Conservation (phyloP, 2,888 invertebrate species). For the Tineola bisselliella region DNA sequence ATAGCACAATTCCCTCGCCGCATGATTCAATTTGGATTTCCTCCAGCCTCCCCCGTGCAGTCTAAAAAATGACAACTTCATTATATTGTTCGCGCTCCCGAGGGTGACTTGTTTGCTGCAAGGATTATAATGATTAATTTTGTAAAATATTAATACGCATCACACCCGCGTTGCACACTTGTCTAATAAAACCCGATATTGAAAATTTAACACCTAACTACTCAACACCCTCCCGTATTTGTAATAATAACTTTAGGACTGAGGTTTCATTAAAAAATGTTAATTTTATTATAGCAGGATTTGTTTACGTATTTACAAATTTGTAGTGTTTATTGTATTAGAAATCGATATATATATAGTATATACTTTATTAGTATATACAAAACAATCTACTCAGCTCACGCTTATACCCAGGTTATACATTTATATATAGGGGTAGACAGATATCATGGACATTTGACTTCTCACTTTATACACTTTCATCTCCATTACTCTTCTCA, state of each 20-base stretch:
- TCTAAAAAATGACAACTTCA: conserved; percentile 69
- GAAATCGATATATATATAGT: too few relatives aligned
- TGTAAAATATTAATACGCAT: conserved; percentile 65
- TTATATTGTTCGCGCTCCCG: conserved; percentile 62
- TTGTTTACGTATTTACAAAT: conserved; percentile 21
- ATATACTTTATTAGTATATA: too few relatives aligned
- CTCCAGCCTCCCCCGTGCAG: conserved; percentile 60
- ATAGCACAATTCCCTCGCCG: conserved; percentile 74
- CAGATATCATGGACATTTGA: too few relatives aligned
- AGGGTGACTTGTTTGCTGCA: conserved; percentile 64
- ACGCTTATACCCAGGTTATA: too few relatives aligned
- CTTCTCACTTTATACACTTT: too few relatives aligned
- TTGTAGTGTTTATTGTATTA: too few relatives aligned
- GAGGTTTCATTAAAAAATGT: conserved; percentile 38
- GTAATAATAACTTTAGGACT: not conserved
- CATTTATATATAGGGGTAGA: too few relatives aligned
- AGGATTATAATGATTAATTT: conserved; percentile 69
- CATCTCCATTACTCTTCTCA: too few relatives aligned
- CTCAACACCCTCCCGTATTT: not conserved
- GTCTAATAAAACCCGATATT: conserved; percentile 41
- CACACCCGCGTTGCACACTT: conserved; percentile 58
- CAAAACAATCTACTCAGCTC: too few relatives aligned
- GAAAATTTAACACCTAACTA: conserved; percentile 22
- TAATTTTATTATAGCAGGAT: conserved; percentile 41
- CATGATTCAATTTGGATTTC: conserved; percentile 76